Conservation (phyloP, 2,888 invertebrate genomes). For the Pheosia tremula region DNA sequence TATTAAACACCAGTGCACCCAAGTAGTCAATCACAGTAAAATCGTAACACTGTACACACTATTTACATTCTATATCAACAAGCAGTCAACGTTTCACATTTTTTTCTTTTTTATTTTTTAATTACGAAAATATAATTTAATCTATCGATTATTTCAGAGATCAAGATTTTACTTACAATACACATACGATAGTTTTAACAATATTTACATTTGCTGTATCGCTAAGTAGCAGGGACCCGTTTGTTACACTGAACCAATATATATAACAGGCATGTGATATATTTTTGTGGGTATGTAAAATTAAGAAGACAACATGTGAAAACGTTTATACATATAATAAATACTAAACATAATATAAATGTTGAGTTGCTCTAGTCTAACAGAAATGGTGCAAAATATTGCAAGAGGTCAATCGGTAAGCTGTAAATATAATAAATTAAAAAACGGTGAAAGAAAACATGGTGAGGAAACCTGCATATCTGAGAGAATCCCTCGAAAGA, state of each 20-base stretch:
- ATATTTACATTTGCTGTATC: constrained; percentile 45
- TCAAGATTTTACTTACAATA: constrained; percentile 69
- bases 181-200: constrained; percentile 36
- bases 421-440: too few relatives aligned
- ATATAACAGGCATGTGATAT: constrained; percentile 30
- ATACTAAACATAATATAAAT: too few relatives aligned
- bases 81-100: constrained; percentile 48
- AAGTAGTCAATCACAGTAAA: constrained; percentile 56
- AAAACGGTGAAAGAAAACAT: too few relatives aligned
- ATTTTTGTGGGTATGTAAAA: too few relatives aligned
- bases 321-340: too few relatives aligned
- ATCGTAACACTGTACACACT: constrained; percentile 72
- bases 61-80: constrained; percentile 60
- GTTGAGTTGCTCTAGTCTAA: too few relatives aligned
- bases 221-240: constrained; percentile 65
- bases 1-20: constrained; percentile 42
- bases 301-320: too few relatives aligned
- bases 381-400: too few relatives aligned
- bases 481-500: too few relatives aligned
- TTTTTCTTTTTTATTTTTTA: constrained; percentile 44
- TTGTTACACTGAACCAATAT: constrained; percentile 38
- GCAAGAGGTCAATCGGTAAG: too few relatives aligned
- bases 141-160: constrained; percentile 70
- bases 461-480: too few relatives aligned
- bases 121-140: constrained; percentile 80